Base-by-base conservation (phyloP, 2,797 vertebrate species). In the Trichosurus vulpecula region DNA sequence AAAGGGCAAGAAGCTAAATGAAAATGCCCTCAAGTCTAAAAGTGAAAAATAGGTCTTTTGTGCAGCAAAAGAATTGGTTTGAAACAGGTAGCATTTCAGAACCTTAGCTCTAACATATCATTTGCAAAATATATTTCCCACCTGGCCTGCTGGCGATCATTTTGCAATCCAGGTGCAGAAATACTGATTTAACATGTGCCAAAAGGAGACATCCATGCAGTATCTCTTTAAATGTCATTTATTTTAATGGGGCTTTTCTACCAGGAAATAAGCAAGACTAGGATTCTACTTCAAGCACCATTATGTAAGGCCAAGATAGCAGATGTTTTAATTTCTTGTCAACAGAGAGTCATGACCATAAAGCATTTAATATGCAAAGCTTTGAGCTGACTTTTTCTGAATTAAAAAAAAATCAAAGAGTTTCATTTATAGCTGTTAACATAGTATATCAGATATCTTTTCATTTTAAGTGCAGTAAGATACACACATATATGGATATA, bases 31-130 rank as follows among this genome's bases (percentile, higher is more conserved):
- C 27, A 92, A 91, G 91, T 92, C 52, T 81, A 14, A 16, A 92
- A 91, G 56, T 94, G 52, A 93, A 95, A 95, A 97, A 94, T 90
- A 89, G 27, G 55, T 47, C 27, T 31, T 90, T 19, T 89, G 47
- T 92, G 27, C 54, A 95, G 92, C 51, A 93, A 25, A 95, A 61
- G 90, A 74, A 90, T n/a, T 57, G 90, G 74, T 74, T 91, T 51
- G 31, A 90, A 90, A 57, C 19, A 94, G 41, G 54, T 56, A 92
- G 31, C 3, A 30, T 93, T 95, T 94, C 57, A 0, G 90, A 96
- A 92, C 13, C 9, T 95, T 19, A 89, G 91, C 92, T 92, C 2
- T 25, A 95, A 55, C 0, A 54, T 10, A 0, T 0, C 5, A 93
- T 97, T 96, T 94, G 30, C 92, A 31, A 93, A 94, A 47, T 92